Base-by-base conservation (phyloP, 2,113 vertebrate species). In the Argyrosomus japonicus region DNA sequence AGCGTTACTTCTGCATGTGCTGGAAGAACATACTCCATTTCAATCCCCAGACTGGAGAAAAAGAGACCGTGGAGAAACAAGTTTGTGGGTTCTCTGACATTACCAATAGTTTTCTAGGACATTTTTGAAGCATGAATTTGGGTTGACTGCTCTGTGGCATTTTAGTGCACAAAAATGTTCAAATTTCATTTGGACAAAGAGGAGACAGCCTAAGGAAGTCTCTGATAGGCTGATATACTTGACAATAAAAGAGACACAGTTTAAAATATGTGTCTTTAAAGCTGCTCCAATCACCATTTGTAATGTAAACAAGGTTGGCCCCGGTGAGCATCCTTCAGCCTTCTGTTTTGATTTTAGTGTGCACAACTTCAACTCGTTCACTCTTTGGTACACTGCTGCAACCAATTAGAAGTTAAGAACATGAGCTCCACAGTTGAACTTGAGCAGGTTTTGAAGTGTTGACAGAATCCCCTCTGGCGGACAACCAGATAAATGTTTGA, bases 381-480 rank as follows among this genome's bases (percentile, higher is more conserved):
- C 4, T 61, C 27, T 21, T 27, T 15, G 48, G 32, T 17, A 27
- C 1, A 10, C 25, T n/a, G 29, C 51, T 40, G 27, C 23, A 32
- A 79, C 48, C 1, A 62, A 74, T 58, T 29, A 69, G 27, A 79
- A 70, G 58, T 56, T 4, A 21, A n/a, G 69, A 69, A 21, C 40
- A 71, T 54, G 65, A 58, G 54, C 61, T 43, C 11, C 13, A 36
- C 21, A 29, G 47, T 12, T 63, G 50, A 64, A 60, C 18, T 23
- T 18, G 48, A 58, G 62, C 61, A 21, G 56, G 69, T 64, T 40
- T 45, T 53, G 60, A 67, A 68, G 17, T 58, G 71, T 64, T 72
- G 68, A 76, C 32, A 72, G 67, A 54, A 71, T 48, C 15, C 62
- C 64, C 74, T 63, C 62, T 25, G 18, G 73, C 36, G 83, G 65